Conservation (phyloP, 2,888 invertebrate genomes). For the Notocelia uddmanniana region DNA sequence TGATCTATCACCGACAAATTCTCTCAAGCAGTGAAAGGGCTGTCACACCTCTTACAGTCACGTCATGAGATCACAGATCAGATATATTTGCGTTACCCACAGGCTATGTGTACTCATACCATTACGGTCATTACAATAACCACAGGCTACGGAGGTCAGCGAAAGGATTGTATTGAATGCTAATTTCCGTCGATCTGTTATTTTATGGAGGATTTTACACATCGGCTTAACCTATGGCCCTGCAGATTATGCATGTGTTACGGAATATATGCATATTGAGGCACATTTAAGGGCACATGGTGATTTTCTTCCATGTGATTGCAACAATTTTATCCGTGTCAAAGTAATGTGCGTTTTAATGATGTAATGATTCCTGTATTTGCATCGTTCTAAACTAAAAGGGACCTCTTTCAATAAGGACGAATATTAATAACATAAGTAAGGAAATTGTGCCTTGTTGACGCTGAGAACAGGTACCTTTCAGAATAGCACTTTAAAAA, state of each 20-base stretch:
- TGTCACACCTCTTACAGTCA: slow-evolving; percentile 17
- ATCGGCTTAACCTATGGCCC: slow-evolving; percentile 16
- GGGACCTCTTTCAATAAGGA: too few relatives aligned
- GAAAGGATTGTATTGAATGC: slow-evolving; percentile 20
- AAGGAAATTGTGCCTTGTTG: too few relatives aligned
- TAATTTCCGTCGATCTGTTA: slow-evolving; percentile 7
- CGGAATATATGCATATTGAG: slow-evolving; percentile 4
- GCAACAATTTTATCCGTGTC: not conserved
- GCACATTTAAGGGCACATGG: not conserved
- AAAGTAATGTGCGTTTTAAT: too few relatives aligned
- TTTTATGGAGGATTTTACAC: slow-evolving; percentile 32
- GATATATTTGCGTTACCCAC: slow-evolving; percentile 3
- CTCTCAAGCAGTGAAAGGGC: not conserved
- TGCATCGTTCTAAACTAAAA: too few relatives aligned
- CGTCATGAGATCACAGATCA: slow-evolving; percentile 13
- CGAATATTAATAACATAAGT: too few relatives aligned
- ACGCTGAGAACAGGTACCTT: too few relatives aligned
- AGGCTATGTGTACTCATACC: too few relatives aligned
- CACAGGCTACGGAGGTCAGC: slow-evolving; percentile 10
- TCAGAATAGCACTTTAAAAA: too few relatives aligned
- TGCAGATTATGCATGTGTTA: slow-evolving; percentile 1
- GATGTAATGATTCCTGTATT: too few relatives aligned
- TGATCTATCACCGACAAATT: too few relatives aligned
- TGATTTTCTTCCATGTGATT: not conserved
- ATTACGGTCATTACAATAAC: slow-evolving; percentile 25